Evolutionary conservation across 2,113 vertebrate species (phyloP).

Genomic region (Galbula dea): DNA sequence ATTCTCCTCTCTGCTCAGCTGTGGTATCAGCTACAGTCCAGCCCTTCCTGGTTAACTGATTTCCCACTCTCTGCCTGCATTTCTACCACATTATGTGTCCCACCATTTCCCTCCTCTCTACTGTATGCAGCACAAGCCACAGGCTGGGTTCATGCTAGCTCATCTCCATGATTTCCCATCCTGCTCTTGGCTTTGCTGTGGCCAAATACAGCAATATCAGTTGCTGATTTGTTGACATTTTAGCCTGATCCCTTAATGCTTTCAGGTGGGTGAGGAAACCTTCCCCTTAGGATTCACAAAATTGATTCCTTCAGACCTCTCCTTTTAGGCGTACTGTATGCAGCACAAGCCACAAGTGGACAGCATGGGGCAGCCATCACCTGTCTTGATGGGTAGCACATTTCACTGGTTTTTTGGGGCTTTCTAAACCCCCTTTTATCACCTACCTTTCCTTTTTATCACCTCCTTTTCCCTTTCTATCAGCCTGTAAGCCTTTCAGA

Average conservation of each 20-base stretch:
- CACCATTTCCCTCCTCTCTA: not conserved
- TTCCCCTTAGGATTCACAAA: not conserved
- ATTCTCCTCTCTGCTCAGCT: not conserved
- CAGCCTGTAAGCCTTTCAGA: not conserved
- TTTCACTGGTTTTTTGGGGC: not conserved
- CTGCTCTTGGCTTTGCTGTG: not conserved
- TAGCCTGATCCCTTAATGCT: not conserved
- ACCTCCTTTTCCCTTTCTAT: not conserved
- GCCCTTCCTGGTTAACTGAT: not conserved
- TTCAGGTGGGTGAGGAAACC: not conserved
- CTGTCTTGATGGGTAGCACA: too few relatives aligned
- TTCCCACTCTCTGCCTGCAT: not conserved
- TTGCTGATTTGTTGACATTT: not conserved
- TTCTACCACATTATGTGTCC: not conserved
- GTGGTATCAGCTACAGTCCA: not conserved
- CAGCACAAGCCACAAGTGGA: not conserved
- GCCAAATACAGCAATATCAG: not conserved
- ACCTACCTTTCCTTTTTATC: too few relatives aligned
- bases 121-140: not conserved
- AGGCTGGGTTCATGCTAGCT: not conserved
- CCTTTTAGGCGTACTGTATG: not conserved
- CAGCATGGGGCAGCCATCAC: fast-evolving
- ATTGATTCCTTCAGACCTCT: not conserved
- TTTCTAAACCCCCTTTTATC: not conserved
- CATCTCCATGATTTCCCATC: not conserved